Conservation (phyloP, 2,888 invertebrate genomes). For the Abrostola tripartita region DNA sequence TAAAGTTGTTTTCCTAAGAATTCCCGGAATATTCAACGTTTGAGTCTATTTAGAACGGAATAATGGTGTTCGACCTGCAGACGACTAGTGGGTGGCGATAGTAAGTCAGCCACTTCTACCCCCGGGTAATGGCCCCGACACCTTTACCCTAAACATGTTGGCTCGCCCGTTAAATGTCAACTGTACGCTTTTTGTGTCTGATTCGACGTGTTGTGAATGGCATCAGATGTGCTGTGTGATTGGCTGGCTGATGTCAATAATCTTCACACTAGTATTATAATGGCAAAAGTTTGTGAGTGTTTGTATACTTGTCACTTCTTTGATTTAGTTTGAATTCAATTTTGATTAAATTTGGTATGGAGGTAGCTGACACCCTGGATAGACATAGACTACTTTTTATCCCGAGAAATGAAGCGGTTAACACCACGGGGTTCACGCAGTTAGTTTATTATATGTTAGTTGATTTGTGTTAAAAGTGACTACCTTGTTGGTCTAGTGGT, state of each 20-base stretch:
- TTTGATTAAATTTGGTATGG: too few relatives aligned
- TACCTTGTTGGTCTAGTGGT: too few relatives aligned
- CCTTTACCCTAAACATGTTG: constrained; percentile 72
- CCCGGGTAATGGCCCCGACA: constrained; percentile 74
- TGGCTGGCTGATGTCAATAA: constrained; percentile 26
- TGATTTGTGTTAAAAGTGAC: too few relatives aligned
- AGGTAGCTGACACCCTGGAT: too few relatives aligned
- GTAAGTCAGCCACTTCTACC: constrained; percentile 67
- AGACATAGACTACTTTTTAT: too few relatives aligned
- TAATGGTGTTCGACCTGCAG: constrained; percentile 78
- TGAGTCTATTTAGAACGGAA: constrained; percentile 67
- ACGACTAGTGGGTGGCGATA: constrained; percentile 60
- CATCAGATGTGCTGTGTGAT: constrained; percentile 48
- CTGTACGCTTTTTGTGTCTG: constrained; percentile 67
- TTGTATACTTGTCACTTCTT: too few relatives aligned
- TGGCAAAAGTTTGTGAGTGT: too few relatives aligned
- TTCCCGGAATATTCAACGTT: constrained; percentile 60
- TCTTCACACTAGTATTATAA: too few relatives aligned
- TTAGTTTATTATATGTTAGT: too few relatives aligned
- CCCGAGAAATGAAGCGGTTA: too few relatives aligned
- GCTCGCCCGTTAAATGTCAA: constrained; percentile 69
- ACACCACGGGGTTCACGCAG: too few relatives aligned
- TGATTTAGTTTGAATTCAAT: too few relatives aligned
- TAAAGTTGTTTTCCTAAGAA: constrained; percentile 64
- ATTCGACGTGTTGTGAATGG: constrained; percentile 57